phyloP scores from a whole-genome alignment of 2,888 invertebrate genomes.

The Chloroclysta siterata region DNA sequence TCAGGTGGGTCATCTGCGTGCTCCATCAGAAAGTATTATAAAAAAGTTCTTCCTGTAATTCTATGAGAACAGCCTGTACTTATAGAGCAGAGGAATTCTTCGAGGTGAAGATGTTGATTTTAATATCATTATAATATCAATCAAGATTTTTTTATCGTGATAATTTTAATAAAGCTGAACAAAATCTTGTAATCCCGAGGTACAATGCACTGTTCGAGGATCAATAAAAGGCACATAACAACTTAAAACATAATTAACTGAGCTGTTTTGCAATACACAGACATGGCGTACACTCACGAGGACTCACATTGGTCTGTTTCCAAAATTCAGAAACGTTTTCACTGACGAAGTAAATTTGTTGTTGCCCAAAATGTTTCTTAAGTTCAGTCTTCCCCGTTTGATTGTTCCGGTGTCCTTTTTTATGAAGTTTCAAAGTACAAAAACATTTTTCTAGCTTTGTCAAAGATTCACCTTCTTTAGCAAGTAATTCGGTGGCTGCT shows the following conservation, averaged over 20 bases:
- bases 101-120: too few species aligned
- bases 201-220: constrained; percentile 4
- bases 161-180: neutral
- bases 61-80: too few species aligned
- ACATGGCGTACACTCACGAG: constrained; percentile 19
- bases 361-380: neutral
- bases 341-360: constrained; percentile 5
- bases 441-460: constrained; percentile 18
- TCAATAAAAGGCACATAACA: constrained; percentile 8
- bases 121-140: too few species aligned
- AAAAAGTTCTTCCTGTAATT: too few species aligned
- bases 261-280: constrained; percentile 9
- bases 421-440: constrained; percentile 24
- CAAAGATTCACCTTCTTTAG: constrained; percentile 11
- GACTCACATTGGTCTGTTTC: constrained; percentile 9
- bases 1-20: too few species aligned
- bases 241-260: neutral
- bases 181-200: neutral
- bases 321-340: neutral
- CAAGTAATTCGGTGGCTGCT: neutral
- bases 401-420: constrained; percentile 4
- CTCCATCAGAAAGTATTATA: too few species aligned
- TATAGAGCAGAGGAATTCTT: too few species aligned
- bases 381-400: neutral
- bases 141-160: neutral